Evolutionary conservation across 2,113 vertebrate species (phyloP), one percentile per base, ranked within the genome.

Genomic region (Coturnix japonica): DNA sequence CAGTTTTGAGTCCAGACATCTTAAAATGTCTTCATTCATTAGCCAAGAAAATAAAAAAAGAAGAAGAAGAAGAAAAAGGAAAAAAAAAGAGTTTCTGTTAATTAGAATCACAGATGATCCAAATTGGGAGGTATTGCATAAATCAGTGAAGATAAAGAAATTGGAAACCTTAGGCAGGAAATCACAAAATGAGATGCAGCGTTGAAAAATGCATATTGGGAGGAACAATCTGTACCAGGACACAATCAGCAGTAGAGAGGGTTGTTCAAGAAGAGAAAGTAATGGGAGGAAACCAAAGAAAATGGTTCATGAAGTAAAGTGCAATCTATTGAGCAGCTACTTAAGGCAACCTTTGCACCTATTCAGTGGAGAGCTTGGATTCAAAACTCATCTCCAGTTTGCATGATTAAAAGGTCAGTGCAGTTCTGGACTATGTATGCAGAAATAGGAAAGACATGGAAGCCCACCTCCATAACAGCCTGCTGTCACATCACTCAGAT

Each of bases 61-160:
- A 15, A 51, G 17, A 16, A 15, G 26, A 15, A 37, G 37, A 69
- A 57, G 88, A 53, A 51, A 51, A 26, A 28, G 37, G 37, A 94
- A 51, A 80, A 64, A 67, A 87, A 89, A 81, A 88, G 80, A 65
- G 70, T 90, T 69, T 44, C 65, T 69, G 82, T 93, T 95, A 94
- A 95, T 96, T 96, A 95, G 95, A 94, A 94, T 91, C 85, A 88
- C 72, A 94, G 91, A 91, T 93, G 82, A 96, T 93, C 85, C 91
- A 95, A 95, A 93, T 75, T 94, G 87, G 85, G 69, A 88, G 49
- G 60, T 70, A 78, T 41, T 91, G 85, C 87, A 85, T 92, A 91
- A 85, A 96, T 96, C 85, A 93, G 87, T 14, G 28, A 73, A 87
- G 85, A 93, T 60, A 72, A 59, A 81, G 84, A 89, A 64, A 85